Base-by-base conservation (phyloP, 2,797 vertebrate genomes). In the Leptoclinus maculatus region DNA sequence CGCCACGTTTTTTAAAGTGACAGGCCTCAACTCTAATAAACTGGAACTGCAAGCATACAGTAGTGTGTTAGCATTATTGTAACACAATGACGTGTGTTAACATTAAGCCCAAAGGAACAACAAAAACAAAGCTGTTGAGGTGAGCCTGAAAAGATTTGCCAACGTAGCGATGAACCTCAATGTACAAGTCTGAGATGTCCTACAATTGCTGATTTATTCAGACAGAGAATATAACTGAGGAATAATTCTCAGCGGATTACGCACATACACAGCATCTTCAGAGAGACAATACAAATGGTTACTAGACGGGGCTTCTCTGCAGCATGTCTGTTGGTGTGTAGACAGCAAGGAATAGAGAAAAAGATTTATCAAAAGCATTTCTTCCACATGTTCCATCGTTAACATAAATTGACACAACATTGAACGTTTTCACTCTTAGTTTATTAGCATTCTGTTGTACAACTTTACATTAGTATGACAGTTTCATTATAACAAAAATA, bases 391-490 rank as follows among this genome's bases (percentile, higher is more conserved):
- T 5, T 14, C 11, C 23, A 23, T 2, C 1, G 8, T 51, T 12
- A 21, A 53, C 51, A 23, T 10, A 21, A 47, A 49, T 49, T n/a
- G 17, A 69, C 38, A 66, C 36, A 70, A 53, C 10, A 71, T 16
- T 21, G 13, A 63, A 69, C 65, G 77, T 73, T 71, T 86, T 83
- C 53, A 83, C 47, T 83, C 57, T 85, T 85, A 85, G 63, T 93
- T 93, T 94, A 92, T 92, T 93, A 87, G 87, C 78, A 83, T 85
- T 90, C 54, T 83, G 78, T 79, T 89, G 27, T 79, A 92, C 87
- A 91, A 75, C 79, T 92, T 86, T 84, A 91, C 87, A 91, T 90
- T 82, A 89, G 84, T 83, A 66, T 73, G 70, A 83, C 71, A 73
- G 45, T 77, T 71, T 76, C 0, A 19, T 85, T 79, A 73, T 82